These are phyloP conservation scores for Cremastinae sp. DNA, from an alignment of 2,888 invertebrate species.

Conservation along the genomic window DNA sequence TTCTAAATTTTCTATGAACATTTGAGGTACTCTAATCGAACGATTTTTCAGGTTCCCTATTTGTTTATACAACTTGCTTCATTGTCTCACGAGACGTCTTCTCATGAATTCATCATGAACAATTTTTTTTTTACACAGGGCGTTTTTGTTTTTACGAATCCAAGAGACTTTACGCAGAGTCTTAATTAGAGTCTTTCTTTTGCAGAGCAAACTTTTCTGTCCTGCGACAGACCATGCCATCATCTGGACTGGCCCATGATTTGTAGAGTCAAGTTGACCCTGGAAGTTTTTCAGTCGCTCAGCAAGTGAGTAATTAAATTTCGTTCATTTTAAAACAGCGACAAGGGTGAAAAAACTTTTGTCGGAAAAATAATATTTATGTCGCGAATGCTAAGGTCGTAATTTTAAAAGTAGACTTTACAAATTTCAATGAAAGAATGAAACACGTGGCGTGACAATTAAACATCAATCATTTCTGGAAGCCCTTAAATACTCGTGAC, in stretches of 20 bases:
- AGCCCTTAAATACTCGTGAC: constrained; percentile 1
- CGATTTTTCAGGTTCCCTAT: too few relatives aligned
- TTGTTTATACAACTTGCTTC: too few relatives aligned
- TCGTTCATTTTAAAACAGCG: background rate
- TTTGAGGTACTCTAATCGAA: too few relatives aligned
- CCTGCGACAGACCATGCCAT: constrained; percentile 89
- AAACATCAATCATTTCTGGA: background rate
- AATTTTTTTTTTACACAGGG: too few relatives aligned
- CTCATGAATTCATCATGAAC: too few relatives aligned
- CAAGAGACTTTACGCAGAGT: too few relatives aligned
- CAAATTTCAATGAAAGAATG: background rate
- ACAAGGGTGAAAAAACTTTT: background rate
- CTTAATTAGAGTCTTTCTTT: too few relatives aligned
- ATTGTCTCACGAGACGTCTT: too few relatives aligned
- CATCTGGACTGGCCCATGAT: constrained; percentile 90
- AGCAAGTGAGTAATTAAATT: constrained; percentile 84
- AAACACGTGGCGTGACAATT: background rate
- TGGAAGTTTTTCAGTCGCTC: constrained; percentile 87
- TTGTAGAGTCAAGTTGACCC: constrained; percentile 87
- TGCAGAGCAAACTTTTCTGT: constrained; percentile 87
- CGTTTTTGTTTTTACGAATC: too few relatives aligned
- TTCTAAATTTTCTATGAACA: too few relatives aligned
- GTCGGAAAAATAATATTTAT: background rate
- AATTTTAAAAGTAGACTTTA: background rate
- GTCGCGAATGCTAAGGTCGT: background rate